Conservation (phyloP, 2,888 invertebrate species). For the Xanthia togata region DNA sequence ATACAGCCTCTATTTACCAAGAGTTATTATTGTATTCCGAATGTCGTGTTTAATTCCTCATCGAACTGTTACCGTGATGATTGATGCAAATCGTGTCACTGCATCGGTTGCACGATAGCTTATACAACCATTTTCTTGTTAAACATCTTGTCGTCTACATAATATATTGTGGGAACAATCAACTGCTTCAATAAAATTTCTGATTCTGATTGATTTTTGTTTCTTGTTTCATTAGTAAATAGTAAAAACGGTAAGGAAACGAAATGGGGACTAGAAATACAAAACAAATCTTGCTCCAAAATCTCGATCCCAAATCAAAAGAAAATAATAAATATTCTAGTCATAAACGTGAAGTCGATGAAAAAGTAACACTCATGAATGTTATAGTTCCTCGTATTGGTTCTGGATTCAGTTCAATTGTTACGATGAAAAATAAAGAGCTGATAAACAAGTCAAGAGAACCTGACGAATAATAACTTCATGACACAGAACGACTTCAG, state of each 20-base stretch:
- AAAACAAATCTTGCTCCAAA: neutral
- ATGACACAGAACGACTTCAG: neutral
- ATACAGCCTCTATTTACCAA: too few species aligned
- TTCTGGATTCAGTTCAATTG: neutral
- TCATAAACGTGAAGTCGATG: neutral
- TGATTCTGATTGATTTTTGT: neutral
- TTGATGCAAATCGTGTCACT: slow-evolving; percentile 39
- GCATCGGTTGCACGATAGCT: slow-evolving; percentile 21
- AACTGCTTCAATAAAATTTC: neutral
- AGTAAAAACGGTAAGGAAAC: neutral
- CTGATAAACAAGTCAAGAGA: neutral
- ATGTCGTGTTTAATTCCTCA: neutral
- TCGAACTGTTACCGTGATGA: neutral
- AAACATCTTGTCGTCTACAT: neutral
- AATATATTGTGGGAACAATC: slow-evolving; percentile 29
- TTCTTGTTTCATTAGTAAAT: neutral
- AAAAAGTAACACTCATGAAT: neutral
- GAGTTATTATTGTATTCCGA: neutral
- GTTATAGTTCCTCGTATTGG: neutral
- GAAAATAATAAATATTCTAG: too few species aligned
- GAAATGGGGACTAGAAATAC: too few species aligned
- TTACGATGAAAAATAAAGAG: neutral
- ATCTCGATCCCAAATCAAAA: too few species aligned
- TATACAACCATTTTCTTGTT: slow-evolving; percentile 43
- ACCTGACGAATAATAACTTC: neutral